These are phyloP conservation scores for Rhegmatorhina hoffmannsi DNA, from an alignment of 2,113 vertebrate genomes.

Conservation along the genomic window DNA sequence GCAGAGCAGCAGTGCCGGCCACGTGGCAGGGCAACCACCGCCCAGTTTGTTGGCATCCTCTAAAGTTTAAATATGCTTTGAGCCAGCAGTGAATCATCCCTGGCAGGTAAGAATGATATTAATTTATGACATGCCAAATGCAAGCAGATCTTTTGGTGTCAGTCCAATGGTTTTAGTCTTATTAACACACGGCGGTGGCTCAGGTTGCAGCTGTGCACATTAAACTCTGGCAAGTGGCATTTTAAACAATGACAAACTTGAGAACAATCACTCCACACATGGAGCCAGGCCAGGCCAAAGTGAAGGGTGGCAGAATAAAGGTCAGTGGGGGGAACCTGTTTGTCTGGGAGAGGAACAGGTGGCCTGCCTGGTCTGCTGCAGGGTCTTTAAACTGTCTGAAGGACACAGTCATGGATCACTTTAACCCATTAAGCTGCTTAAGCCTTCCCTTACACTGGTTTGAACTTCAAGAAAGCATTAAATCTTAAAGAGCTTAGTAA, in stretches of 20 bases:
- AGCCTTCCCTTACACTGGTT: conserved; percentile 29
- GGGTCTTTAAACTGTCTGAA: conserved; percentile 64
- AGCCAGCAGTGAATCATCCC: conserved; percentile 64
- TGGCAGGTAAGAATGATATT: conserved; percentile 64
- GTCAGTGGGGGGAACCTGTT: conserved; percentile 58
- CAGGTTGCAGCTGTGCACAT: conserved; percentile 61
- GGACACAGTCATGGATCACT: conserved; percentile 62
- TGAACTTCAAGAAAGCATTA: conserved; percentile 64
- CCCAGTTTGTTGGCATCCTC: conserved; percentile 62
- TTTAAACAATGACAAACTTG: conserved; percentile 62
- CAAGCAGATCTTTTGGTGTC: conserved; percentile 58
- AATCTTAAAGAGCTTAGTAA: conserved; percentile 66
- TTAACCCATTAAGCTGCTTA: conserved; percentile 71
- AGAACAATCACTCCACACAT: conserved; percentile 36
- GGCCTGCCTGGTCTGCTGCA: conserved; percentile 4
- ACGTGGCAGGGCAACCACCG: conserved; percentile 66
- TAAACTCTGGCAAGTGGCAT: conserved; percentile 51
- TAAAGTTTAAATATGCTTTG: conserved; percentile 40
- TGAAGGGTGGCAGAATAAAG: conserved; percentile 54
- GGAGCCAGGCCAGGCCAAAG: conserved; percentile 29
- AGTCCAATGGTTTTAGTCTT: conserved; percentile 57
- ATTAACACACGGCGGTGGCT: conserved; percentile 24
- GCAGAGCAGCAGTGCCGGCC: conserved; percentile 12
- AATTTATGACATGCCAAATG: conserved; percentile 68
- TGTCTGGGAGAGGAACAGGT: conserved; percentile 65